These are phyloP conservation scores for Chloroceryle inda DNA, from an alignment of 2,797 vertebrate species.

Conservation along the genomic window DNA sequence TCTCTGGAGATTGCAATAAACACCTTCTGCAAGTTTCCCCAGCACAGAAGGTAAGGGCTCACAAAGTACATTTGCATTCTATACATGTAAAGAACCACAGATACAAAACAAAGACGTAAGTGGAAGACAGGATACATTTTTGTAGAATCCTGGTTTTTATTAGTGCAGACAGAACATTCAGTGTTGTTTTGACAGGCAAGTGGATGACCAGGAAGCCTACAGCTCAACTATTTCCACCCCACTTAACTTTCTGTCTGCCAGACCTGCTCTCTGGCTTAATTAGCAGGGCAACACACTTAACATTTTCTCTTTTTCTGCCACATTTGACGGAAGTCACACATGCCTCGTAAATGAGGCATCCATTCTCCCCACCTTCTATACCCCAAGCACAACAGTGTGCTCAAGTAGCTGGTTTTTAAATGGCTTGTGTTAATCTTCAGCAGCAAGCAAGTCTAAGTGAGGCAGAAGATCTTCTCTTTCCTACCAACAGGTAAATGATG, in stretches of 20 bases:
- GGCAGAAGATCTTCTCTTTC: background rate
- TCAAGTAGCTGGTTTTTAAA: background rate
- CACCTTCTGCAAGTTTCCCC: background rate
- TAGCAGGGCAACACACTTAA: background rate
- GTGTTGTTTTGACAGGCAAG: background rate
- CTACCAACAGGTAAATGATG: background rate
- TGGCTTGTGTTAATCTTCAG: background rate
- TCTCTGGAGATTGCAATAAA: background rate
- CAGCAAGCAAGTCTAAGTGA: background rate
- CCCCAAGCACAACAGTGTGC: rapidly evolving
- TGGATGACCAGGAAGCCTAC: background rate
- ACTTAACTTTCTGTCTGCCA: background rate
- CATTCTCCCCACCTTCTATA: background rate
- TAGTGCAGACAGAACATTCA: background rate
- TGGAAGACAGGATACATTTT: background rate
- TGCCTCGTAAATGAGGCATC: background rate
- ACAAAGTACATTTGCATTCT: background rate
- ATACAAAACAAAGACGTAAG: background rate
- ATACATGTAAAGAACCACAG: background rate
- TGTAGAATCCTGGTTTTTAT: background rate
- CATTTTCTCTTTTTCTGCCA: background rate
- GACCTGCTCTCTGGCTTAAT: background rate
- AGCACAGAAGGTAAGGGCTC: background rate
- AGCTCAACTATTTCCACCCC: background rate
- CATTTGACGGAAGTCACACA: rapidly evolving